Percentiles rank a stretch among this genome's conserved stretches.
phyloP scores from a whole-genome alignment of 2,113 vertebrate species.

The Bombycilla garrulus region DNA sequence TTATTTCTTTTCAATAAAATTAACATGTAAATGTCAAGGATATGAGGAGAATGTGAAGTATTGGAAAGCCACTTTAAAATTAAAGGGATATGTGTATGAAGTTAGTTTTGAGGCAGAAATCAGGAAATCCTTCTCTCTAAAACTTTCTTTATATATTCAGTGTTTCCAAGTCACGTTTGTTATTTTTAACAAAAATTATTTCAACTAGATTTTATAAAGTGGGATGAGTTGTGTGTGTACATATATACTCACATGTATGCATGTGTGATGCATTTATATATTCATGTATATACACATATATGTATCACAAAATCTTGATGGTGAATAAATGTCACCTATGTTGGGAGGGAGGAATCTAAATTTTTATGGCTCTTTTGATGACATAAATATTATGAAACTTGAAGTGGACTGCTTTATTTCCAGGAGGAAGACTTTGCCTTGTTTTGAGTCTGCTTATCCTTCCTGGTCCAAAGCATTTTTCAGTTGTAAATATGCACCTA shows the following conservation, averaged over 20 bases:
- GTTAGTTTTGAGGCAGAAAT: not conserved
- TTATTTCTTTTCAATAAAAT: not conserved
- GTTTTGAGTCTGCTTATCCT: not conserved
- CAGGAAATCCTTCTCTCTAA: not conserved
- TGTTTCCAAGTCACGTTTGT: not conserved
- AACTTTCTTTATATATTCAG: not conserved
- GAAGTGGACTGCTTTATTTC: not conserved
- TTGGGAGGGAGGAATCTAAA: not conserved
- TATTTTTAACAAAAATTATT: not conserved
- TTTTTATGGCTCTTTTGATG: not conserved
- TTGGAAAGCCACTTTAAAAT: not conserved
- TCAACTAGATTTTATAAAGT: not conserved
- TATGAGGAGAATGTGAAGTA: not conserved
- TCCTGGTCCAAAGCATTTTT: not conserved
- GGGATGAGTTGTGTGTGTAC: not conserved
- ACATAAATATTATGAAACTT: not conserved
- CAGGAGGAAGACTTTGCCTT: not conserved
- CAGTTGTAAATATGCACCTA: fast-evolving
- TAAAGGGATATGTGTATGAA: not conserved
- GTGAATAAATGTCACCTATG: not conserved
- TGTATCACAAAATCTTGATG: not conserved
- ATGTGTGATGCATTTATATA: not conserved
- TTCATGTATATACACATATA: no score
- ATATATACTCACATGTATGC: fast-evolving
- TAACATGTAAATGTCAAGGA: not conserved